These are phyloP conservation scores for Archivesica marissinica DNA, from an alignment of 1,140 invertebrate species.

Conservation along the genomic window DNA sequence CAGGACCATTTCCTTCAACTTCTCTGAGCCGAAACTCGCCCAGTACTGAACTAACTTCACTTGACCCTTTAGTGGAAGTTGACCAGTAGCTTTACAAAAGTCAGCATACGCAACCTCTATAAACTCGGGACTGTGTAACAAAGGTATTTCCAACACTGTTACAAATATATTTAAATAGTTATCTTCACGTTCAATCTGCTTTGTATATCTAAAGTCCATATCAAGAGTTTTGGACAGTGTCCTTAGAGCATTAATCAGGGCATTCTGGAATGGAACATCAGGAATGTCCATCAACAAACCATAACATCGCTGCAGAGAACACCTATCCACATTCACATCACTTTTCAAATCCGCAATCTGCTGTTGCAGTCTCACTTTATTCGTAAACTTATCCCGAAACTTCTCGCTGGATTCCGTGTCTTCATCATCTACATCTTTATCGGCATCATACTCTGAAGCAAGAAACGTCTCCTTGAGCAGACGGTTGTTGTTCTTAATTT, in stretches of 20 bases:
- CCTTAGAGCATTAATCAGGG: slow-evolving; percentile 92
- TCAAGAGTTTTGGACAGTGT: slow-evolving; percentile 90
- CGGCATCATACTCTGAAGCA: slow-evolving; percentile 90
- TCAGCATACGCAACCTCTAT: slow-evolving; percentile 92
- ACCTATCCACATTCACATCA: slow-evolving; percentile 82
- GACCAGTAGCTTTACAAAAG: slow-evolving; percentile 91
- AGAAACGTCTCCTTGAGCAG: slow-evolving; percentile 89
- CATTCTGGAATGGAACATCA: slow-evolving; percentile 87
- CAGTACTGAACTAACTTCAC: slow-evolving; percentile 91
- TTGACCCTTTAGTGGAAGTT: slow-evolving; percentile 90
- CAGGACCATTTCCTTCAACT: slow-evolving; percentile 90
- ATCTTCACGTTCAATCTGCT: slow-evolving; percentile 84
- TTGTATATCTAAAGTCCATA: slow-evolving; percentile 89
- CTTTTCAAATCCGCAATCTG: neutral
- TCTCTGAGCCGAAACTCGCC: slow-evolving; percentile 89
- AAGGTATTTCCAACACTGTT: slow-evolving; percentile 95
- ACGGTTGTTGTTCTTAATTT: slow-evolving; percentile 74
- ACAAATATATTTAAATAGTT: slow-evolving; percentile 90
- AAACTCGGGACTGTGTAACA: slow-evolving; percentile 91
- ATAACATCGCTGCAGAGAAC: slow-evolving; percentile 88
- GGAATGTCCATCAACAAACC: slow-evolving; percentile 86
- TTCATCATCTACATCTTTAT: slow-evolving; percentile 86
- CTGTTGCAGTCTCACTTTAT: slow-evolving; percentile 3
- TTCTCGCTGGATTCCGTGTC: slow-evolving; percentile 48
- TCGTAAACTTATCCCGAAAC: slow-evolving; percentile 31